Conservation (phyloP, 2,888 invertebrate species). For the Spodoptera picta region DNA sequence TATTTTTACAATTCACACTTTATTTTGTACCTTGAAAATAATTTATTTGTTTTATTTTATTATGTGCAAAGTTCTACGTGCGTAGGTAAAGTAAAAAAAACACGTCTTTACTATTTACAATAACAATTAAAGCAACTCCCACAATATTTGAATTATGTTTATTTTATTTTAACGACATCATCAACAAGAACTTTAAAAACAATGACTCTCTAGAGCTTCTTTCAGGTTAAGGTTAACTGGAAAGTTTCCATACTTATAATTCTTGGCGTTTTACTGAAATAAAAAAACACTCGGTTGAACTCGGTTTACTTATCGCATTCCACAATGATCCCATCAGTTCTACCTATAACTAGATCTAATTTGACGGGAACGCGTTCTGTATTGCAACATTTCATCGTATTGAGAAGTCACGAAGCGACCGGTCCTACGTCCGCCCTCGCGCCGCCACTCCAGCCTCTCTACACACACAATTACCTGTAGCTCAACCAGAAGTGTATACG, state of each 20-base stretch:
- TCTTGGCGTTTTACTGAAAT: constrained; percentile 12
- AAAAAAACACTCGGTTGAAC: constrained; percentile 14
- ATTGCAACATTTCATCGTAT: constrained; percentile 58
- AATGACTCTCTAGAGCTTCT: no score
- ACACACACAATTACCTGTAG: constrained; percentile 13
- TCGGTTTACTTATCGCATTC: constrained; percentile 44
- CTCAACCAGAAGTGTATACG: constrained; percentile 4
- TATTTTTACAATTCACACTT: no score
- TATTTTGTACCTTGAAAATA: no score
- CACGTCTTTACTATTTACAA: neutral
- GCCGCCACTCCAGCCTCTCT: constrained; percentile 3
- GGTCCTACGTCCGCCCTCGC: constrained; percentile 11
- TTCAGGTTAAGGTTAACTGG: no score
- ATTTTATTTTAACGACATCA: no score
- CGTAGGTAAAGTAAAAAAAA: neutral
- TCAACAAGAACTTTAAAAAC: no score
- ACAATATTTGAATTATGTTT: no score
- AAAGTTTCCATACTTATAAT: neutral
- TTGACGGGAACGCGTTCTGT: constrained; percentile 56
- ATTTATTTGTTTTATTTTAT: no score
- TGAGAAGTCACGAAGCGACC: constrained; percentile 36
- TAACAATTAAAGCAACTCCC: no score
- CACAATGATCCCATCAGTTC: constrained; percentile 42
- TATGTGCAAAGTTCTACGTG: no score
- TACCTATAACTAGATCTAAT: constrained; percentile 56